These are phyloP conservation scores for Cepaea nemoralis DNA, from an alignment of 1,140 invertebrate species.

Conservation along the genomic window DNA sequence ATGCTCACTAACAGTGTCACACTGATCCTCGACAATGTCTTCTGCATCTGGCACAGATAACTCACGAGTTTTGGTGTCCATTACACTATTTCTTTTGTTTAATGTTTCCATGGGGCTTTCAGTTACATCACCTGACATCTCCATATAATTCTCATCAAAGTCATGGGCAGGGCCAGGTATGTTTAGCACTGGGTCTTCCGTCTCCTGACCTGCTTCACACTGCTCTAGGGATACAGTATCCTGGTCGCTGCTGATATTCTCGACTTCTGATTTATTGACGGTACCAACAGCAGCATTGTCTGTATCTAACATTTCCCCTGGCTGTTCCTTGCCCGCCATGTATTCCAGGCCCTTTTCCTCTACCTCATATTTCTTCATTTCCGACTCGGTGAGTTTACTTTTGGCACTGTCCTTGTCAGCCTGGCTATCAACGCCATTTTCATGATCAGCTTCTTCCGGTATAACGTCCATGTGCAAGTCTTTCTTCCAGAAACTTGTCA, in stretches of 20 bases:
- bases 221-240: neutral
- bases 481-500: neutral
- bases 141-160: neutral
- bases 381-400: neutral
- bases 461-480: slow-evolving; percentile 2
- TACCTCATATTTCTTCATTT: neutral
- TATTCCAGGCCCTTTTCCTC: neutral
- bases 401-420: neutral
- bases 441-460: neutral
- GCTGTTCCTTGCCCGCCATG: too few species aligned
- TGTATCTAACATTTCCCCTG: too few species aligned
- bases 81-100: neutral
- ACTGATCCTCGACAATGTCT: too few species aligned
- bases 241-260: neutral
- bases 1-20: too few species aligned
- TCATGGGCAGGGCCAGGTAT: neutral
- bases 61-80: neutral
- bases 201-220: neutral
- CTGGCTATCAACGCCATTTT: neutral
- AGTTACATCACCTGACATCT: neutral
- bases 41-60: too few species aligned
- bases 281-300: neutral
- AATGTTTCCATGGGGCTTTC: neutral
- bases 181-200: neutral
- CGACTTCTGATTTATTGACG: neutral